Conservation (phyloP, 1,140 invertebrate species). For the Drosophila sturtevanti region DNA sequence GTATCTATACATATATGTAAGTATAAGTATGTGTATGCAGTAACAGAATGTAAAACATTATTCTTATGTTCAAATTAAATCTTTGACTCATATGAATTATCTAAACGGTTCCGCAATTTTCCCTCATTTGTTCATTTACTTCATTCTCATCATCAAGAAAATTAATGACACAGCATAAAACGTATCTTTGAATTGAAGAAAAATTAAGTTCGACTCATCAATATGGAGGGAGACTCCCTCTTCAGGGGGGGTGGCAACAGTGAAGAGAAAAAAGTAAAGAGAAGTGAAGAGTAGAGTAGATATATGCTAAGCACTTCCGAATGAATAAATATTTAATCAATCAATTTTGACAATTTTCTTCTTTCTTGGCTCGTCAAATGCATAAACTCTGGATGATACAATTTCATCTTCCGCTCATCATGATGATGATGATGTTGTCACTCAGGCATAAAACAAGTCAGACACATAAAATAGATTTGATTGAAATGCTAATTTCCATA, state of each 20-base stretch:
- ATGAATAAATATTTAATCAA: slow-evolving; percentile 79
- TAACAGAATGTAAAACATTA: too few relatives aligned
- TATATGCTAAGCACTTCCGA: slow-evolving; percentile 63
- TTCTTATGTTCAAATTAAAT: too few relatives aligned
- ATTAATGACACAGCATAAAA: neutral
- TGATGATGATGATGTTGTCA: slow-evolving; percentile 33
- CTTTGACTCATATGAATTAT: too few relatives aligned
- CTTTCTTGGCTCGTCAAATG: slow-evolving; percentile 61
- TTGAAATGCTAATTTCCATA: slow-evolving; percentile 74
- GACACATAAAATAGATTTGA: slow-evolving; percentile 78
- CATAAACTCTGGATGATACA: slow-evolving; percentile 55
- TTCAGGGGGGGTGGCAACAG: neutral
- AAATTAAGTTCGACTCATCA: too few relatives aligned
- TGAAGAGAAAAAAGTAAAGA: too few relatives aligned
- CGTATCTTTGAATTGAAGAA: neutral
- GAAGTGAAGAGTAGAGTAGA: neutral
- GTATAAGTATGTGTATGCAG: too few relatives aligned
- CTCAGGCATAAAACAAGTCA: slow-evolving; percentile 71
- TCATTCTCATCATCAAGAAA: neutral
- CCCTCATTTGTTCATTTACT: neutral
- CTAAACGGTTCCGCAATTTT: neutral
- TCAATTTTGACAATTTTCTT: slow-evolving; percentile 75
- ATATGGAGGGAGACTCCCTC: too few relatives aligned
- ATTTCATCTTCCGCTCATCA: slow-evolving; percentile 46
- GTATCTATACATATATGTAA: too few relatives aligned